These are phyloP conservation scores for Zaprionus nigranus DNA, from an alignment of 1,140 invertebrate genomes.

Conservation along the genomic window DNA sequence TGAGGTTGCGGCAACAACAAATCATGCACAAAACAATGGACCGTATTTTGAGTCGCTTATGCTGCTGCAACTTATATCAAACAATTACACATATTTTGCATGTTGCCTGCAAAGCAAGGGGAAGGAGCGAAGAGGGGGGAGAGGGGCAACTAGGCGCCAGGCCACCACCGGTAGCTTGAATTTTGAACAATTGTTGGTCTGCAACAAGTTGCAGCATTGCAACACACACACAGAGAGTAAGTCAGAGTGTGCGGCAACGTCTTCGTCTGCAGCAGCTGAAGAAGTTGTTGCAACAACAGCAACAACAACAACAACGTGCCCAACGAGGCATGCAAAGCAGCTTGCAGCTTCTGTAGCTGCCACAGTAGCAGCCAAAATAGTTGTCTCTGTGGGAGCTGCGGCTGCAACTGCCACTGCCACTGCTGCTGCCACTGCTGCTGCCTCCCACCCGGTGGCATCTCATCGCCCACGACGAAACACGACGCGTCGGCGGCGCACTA, in stretches of 20 bases:
- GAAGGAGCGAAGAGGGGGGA: not conserved
- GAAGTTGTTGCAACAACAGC: constrained; percentile 56
- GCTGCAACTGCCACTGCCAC: not conserved
- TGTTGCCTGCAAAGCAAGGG: constrained; percentile 33
- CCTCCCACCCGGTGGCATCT: constrained; percentile 43
- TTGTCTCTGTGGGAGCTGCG: constrained; percentile 43
- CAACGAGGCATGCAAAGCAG: constrained; percentile 71
- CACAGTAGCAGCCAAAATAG: constrained; percentile 81
- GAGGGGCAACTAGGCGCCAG: constrained; percentile 31
- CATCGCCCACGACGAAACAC: constrained; percentile 58
- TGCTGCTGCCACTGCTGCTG: constrained; percentile 23
- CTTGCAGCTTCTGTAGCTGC: constrained; percentile 42
- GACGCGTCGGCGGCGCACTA: constrained; percentile 53
- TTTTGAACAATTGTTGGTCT: constrained; percentile 50
- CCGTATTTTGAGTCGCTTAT: constrained; percentile 74
- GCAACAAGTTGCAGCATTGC: constrained; percentile 68
- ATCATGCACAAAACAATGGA: constrained; percentile 84
- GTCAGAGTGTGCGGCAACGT: constrained; percentile 28
- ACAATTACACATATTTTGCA: constrained; percentile 84
- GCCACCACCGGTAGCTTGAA: constrained; percentile 52
- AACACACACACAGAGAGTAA: constrained; percentile 51
- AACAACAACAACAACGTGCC: constrained; percentile 56
- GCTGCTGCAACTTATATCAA: constrained; percentile 78
- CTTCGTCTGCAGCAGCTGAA: constrained; percentile 61
- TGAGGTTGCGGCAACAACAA: constrained; percentile 62